Base-by-base conservation (phyloP, 2,888 invertebrate genomes). In the Caenorhabditis sulstoni region DNA sequence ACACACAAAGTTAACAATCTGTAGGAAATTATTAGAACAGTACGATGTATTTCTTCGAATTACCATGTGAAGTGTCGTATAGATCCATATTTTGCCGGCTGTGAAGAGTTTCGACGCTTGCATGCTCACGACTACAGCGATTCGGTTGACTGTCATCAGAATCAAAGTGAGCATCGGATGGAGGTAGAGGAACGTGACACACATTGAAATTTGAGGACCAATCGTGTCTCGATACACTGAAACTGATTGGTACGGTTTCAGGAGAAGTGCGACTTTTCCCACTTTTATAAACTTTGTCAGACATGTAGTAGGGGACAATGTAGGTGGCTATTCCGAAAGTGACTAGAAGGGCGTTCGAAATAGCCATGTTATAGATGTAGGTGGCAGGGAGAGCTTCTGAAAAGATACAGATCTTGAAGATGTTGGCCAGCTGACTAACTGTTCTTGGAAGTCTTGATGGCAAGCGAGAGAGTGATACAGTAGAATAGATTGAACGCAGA, bases 321-420 rank as follows among this genome's bases (percentile, higher is more conserved):
- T 71, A 71, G 8, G 64, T 57, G 39, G 39, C 20, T 9, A 71
- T 23, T 12, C 71, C 71, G 35, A 57, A 71, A 16, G 55, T 47
- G n/a, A 71, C 57, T 1, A 71, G 41, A 1, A 71, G 22, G 3
- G 71, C 71, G 29, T 71, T 71, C 1, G 71, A 71, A 20, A 71
- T 71, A 11, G 71, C 65, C 73, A 66, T 75, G 20, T 75, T 75
- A 55, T 75, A 75, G 18, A 75, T 75, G 35, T 66, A 75, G 1
- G 75, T 75, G 12, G 61, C 61, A 3, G 75, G 75, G 12, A 75
- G 75, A 8, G 62, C 16, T 41, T 71, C 71, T 71, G 57, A 41
- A 62, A 68, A 22, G 16, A 44, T 0, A 41, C n/a, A 52, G 29
- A 14, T 35, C 23, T 4, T 1, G 11, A 23, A 1, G 23, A 22